Evolutionary conservation across 2,113 vertebrate species (phyloP).

Genomic region (Tursiops truncatus): DNA sequence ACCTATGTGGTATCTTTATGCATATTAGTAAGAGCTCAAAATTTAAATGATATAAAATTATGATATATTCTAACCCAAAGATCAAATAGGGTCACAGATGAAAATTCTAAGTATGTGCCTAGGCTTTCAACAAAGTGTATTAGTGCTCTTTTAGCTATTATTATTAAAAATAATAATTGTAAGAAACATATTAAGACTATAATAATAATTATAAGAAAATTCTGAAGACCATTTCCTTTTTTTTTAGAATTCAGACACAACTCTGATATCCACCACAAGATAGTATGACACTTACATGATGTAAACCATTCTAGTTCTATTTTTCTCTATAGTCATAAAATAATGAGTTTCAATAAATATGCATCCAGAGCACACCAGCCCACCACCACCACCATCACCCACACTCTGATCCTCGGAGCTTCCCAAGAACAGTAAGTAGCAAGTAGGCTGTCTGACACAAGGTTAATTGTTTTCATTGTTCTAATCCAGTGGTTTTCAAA

Average conservation of each 20-base stretch:
- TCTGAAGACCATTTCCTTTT: background rate
- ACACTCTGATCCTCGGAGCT: too few relatives aligned
- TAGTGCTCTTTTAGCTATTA: background rate
- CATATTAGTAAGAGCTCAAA: background rate
- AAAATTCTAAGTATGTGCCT: background rate
- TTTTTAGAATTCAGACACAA: background rate
- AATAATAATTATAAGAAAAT: background rate
- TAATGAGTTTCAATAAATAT: background rate
- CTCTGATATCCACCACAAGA: background rate
- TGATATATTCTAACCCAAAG: background rate
- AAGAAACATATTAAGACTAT: background rate
- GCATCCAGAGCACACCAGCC: background rate
- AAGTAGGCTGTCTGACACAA: too few relatives aligned
- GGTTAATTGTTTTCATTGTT: too few relatives aligned
- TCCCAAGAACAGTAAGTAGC: too few relatives aligned
- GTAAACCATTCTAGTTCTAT: background rate
- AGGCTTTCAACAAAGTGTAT: background rate
- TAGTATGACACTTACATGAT: background rate
- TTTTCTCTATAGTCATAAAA: background rate
- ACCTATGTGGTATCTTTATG: background rate
- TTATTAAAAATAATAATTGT: background rate
- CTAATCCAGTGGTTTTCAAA: too few relatives aligned
- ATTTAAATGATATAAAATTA: background rate
- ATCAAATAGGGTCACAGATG: background rate
- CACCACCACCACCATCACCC: too few relatives aligned